Conservation (phyloP, 2,888 invertebrate genomes). For the Chymomyza caudatula region DNA sequence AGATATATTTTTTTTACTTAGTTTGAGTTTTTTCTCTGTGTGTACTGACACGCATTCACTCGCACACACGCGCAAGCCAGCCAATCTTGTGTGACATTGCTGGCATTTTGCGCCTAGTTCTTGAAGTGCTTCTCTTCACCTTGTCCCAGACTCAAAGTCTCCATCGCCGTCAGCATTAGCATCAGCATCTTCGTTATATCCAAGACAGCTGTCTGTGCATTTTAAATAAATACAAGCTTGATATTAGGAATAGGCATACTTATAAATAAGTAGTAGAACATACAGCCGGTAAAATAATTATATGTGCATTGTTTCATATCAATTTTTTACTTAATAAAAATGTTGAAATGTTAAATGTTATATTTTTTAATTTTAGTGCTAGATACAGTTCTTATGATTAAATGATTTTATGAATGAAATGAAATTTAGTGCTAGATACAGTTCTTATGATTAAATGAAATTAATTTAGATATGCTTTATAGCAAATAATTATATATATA, state of each 20-base stretch:
- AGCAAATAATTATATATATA: too few relatives aligned
- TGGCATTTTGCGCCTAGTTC: not conserved
- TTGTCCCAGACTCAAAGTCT: constrained; percentile 21
- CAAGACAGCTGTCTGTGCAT: constrained; percentile 38
- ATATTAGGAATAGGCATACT: not conserved
- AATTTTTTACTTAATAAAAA: too few relatives aligned
- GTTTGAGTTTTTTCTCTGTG: too few relatives aligned
- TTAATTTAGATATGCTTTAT: too few relatives aligned
- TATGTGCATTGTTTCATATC: too few relatives aligned
- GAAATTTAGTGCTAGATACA: too few relatives aligned
- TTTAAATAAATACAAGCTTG: constrained; percentile 46
- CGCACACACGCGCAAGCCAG: not conserved
- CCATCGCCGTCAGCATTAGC: not conserved
- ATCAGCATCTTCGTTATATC: not conserved
- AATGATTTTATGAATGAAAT: too few relatives aligned
- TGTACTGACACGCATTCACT: not conserved
- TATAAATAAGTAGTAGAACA: not conserved
- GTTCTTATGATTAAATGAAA: too few relatives aligned
- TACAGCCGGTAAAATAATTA: too few relatives aligned
- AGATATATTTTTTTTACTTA: not conserved
- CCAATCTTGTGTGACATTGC: not conserved
- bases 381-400: too few relatives aligned
- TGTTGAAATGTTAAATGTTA: too few relatives aligned
- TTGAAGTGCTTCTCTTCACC: not conserved
- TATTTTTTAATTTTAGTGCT: too few relatives aligned